Conservation (phyloP, 2,113 vertebrate species). For the Lethenteron reissneri region DNA sequence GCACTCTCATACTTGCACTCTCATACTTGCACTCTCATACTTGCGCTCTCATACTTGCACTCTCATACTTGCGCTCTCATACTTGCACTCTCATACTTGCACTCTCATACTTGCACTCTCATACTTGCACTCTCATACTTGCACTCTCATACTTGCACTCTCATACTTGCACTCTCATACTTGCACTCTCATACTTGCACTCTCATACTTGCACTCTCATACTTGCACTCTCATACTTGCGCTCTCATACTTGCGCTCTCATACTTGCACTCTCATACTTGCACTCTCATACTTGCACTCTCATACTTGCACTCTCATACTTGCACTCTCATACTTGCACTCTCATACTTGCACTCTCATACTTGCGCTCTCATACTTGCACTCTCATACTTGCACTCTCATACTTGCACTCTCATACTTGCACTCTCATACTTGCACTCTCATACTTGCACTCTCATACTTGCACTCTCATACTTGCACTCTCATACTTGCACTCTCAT, state of each 20-base stretch:
- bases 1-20: too few species aligned
- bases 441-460: slow-evolving; percentile 8
- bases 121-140: slow-evolving; percentile 2
- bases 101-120: slow-evolving; percentile 6
- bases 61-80: too few species aligned
- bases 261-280: slow-evolving; percentile 2
- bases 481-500: neutral
- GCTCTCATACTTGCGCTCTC: slow-evolving; percentile 5
- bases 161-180: slow-evolving; percentile 2
- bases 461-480: too few species aligned
- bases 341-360: neutral
- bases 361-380: slow-evolving; percentile 7
- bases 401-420: slow-evolving; percentile 8
- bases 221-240: slow-evolving; percentile 4
- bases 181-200: slow-evolving; percentile 6
- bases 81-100: slow-evolving; percentile 4
- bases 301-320: slow-evolving; percentile 2
- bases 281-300: slow-evolving; percentile 7
- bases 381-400: neutral
- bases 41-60: slow-evolving; percentile 6
- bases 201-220: too few species aligned
- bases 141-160: slow-evolving; percentile 7
- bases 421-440: neutral
- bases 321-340: slow-evolving; percentile 6
- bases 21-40: slow-evolving; percentile 2